These are phyloP conservation scores for Nixonia krombeini DNA, from an alignment of 1,140 invertebrate genomes.

Conservation along the genomic window DNA sequence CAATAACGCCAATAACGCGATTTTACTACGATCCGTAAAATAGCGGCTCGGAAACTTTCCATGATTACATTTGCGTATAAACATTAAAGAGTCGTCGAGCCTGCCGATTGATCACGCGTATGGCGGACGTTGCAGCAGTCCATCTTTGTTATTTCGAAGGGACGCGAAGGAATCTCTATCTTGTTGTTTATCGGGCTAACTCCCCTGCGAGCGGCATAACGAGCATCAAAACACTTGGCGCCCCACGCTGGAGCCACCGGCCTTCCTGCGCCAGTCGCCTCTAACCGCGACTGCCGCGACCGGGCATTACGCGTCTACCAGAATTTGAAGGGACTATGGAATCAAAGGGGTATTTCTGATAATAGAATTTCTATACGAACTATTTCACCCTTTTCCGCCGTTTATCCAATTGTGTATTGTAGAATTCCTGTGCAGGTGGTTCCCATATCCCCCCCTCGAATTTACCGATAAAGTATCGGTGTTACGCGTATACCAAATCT, in stretches of 20 bases:
- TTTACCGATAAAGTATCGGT: too few relatives aligned
- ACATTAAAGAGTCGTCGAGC: too few relatives aligned
- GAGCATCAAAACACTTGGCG: conserved; percentile 64
- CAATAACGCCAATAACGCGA: too few relatives aligned
- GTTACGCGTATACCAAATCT: too few relatives aligned
- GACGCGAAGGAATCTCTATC: conserved; percentile 26
- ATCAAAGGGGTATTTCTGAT: conserved; percentile 6
- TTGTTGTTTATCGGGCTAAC: conserved; percentile 57
- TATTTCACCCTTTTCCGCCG: background rate
- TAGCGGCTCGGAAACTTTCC: too few relatives aligned
- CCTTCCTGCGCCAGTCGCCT: conserved; percentile 14
- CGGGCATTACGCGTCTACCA: conserved; percentile 3
- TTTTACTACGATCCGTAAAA: too few relatives aligned
- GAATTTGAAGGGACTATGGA: background rate
- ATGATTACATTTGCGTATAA: too few relatives aligned
- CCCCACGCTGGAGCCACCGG: conserved; percentile 57
- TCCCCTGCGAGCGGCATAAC: conserved; percentile 53
- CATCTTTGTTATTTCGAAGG: background rate
- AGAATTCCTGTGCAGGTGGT: too few relatives aligned
- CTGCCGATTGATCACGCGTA: background rate
- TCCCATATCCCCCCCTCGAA: too few relatives aligned
- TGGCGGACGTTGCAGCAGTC: too few relatives aligned
- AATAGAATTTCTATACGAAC: conserved; percentile 21
- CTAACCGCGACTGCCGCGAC: conserved; percentile 3
- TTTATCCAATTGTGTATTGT: too few relatives aligned